Percentiles rank a stretch among this genome's conserved stretches.
Conservation (phyloP, 1,140 invertebrate species). For the Archegozetes longisetosus region DNA sequence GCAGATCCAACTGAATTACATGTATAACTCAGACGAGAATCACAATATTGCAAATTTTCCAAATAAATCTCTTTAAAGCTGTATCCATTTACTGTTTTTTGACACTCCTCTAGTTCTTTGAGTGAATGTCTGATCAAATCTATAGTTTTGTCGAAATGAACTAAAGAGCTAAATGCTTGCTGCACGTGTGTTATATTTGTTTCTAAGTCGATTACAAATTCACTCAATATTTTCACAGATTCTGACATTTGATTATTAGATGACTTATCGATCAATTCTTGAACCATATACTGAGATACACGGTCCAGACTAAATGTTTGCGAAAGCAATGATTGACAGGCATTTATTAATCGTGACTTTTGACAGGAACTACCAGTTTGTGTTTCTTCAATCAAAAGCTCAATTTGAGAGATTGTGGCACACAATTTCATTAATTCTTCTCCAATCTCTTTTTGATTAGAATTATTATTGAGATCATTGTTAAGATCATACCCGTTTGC, state of each 20-base stretch:
- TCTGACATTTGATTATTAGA: constrained; percentile 51
- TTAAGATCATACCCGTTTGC: constrained; percentile 47
- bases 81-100: constrained; percentile 48
- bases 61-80: constrained; percentile 65
- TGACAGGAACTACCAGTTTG: constrained; percentile 51
- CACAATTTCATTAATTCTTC: constrained; percentile 54
- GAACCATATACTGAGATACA: constrained; percentile 58
- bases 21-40: constrained; percentile 48
- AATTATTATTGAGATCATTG: constrained; percentile 49
- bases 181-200: constrained; percentile 63
- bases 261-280: constrained; percentile 64
- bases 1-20: constrained; percentile 44
- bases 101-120: constrained; percentile 62
- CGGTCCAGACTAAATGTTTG: constrained; percentile 48
- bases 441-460: constrained; percentile 53
- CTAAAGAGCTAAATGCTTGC: constrained; percentile 59
- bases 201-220: constrained; percentile 57
- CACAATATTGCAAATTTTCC: constrained; percentile 61
- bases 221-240: constrained; percentile 52
- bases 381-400: constrained; percentile 60
- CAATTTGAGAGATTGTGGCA: constrained; percentile 60
- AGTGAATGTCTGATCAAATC: constrained; percentile 61
- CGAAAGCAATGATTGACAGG: constrained; percentile 57
- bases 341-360: constrained; percentile 66
- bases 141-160: constrained; percentile 64